Conservation (phyloP, 2,113 vertebrate genomes). For the Sphaerodactylus townsendi region DNA sequence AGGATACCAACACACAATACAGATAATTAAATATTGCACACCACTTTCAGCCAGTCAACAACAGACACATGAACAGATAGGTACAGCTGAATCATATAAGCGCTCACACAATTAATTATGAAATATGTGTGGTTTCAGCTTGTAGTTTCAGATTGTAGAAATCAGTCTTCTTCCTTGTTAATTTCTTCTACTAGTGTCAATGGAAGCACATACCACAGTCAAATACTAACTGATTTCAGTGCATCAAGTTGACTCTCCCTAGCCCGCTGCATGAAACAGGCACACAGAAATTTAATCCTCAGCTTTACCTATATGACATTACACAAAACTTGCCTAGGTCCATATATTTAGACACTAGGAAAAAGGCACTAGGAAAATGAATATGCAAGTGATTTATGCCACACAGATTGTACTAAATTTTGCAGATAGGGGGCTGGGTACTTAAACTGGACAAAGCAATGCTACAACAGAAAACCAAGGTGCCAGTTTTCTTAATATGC, state of each 20-base stretch:
- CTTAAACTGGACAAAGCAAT: background rate
- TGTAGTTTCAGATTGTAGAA: background rate
- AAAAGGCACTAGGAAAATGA: background rate
- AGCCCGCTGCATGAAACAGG: background rate
- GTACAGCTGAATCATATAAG: background rate
- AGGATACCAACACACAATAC: background rate
- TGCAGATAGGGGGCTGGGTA: background rate
- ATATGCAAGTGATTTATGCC: background rate
- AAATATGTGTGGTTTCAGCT: background rate
- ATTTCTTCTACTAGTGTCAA: slow-evolving; percentile 8
- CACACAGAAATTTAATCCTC: background rate
- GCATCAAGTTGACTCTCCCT: slow-evolving; percentile 8
- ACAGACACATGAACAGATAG: background rate
- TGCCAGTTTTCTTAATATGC: background rate
- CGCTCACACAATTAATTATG: rapidly evolving
- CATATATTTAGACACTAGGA: background rate
- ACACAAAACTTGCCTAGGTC: too few relatives aligned
- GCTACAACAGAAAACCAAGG: background rate
- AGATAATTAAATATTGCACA: rapidly evolving
- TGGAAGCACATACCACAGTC: background rate
- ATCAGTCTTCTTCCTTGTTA: background rate
- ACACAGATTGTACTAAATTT: background rate
- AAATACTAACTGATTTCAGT: slow-evolving; percentile 7
- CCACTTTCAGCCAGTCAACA: background rate
- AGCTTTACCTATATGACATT: too few relatives aligned